A percentile compares a stretch with the other conserved stretches of the same genome.
These are phyloP conservation scores for Talpa occidentalis DNA, from an alignment of 2,113 vertebrate species.

Conservation along the genomic window DNA sequence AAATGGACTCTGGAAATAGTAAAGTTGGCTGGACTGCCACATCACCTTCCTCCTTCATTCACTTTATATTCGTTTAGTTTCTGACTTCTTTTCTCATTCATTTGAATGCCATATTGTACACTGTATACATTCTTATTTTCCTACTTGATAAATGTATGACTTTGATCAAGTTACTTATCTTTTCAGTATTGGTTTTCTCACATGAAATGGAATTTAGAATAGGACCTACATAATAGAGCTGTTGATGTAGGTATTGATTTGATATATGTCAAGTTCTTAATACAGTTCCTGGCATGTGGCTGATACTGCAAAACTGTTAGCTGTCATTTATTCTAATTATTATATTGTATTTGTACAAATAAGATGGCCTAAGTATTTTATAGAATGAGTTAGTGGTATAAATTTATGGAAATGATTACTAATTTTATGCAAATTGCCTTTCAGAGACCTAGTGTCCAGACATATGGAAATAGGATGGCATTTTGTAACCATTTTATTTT, in stretches of 20 bases:
- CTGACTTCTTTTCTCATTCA: not conserved
- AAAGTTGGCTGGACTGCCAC: fast-evolving
- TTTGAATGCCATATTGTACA: not conserved
- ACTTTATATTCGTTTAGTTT: not conserved
- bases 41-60: not conserved
- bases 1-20: not conserved
- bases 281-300: not conserved
- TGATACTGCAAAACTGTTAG: not conserved
- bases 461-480: not conserved
- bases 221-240: not conserved
- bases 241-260: conserved; percentile 6
- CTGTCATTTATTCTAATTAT: not conserved
- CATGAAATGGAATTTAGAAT: not conserved
- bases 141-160: not conserved
- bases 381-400: not conserved
- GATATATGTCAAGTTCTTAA: not conserved
- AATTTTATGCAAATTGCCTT: not conserved
- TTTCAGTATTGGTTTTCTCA: not conserved
- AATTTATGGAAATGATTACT: not conserved
- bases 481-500: conserved; percentile 8
- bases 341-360: not conserved
- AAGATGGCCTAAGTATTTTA: not conserved
- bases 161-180: not conserved
- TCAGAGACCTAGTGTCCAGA: not conserved
- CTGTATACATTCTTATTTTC: not conserved